A percentile compares a stretch with the other conserved stretches of the same genome.
Conservation (phyloP, 35 echinoderm and acorn worm genomes). For the Ophiothrix spiculata region DNA sequence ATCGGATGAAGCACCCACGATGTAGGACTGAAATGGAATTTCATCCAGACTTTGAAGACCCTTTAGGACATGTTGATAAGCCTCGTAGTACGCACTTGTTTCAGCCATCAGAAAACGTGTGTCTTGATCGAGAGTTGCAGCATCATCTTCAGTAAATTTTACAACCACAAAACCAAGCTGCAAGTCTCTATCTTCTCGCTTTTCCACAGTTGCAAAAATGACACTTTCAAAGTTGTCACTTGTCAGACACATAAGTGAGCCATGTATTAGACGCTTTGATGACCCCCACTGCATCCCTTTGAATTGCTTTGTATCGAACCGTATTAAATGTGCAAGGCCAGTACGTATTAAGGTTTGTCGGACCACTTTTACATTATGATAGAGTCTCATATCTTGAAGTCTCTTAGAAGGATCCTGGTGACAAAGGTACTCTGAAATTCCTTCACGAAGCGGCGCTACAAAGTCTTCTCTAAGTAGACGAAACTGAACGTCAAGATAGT, state of each 20-base stretch:
- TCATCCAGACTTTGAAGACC: slow-evolving; percentile 59
- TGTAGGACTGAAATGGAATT: slow-evolving; percentile 65
- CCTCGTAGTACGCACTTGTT: slow-evolving; percentile 80
- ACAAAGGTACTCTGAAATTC: slow-evolving; percentile 44
- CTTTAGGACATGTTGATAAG: slow-evolving; percentile 64
- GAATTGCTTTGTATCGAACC: slow-evolving; percentile 40
- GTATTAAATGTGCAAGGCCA: not conserved
- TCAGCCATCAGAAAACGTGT: slow-evolving; percentile 69
- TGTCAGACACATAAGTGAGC: slow-evolving; percentile 51
- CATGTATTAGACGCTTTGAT: slow-evolving; percentile 45
- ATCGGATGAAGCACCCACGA: slow-evolving; percentile 14
- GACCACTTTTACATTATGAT: slow-evolving; percentile 22
- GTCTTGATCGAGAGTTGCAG: not conserved
- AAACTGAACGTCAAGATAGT: slow-evolving; percentile 68
- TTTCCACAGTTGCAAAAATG: slow-evolving; percentile 52
- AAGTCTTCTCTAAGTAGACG: slow-evolving; percentile 61
- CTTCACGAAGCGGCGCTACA: slow-evolving; percentile 38
- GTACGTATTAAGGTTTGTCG: not conserved
- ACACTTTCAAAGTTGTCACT: slow-evolving; percentile 46
- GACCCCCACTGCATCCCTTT: slow-evolving; percentile 53
- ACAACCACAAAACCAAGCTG: slow-evolving; percentile 45
- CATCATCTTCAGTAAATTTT: slow-evolving; percentile 21
- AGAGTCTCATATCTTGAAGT: slow-evolving; percentile 48
- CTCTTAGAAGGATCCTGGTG: not conserved
- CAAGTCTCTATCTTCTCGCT: slow-evolving; percentile 37